These are phyloP conservation scores for Spea multiplicata DNA, from an alignment of 2,113 vertebrate species.

Conservation along the genomic window DNA sequence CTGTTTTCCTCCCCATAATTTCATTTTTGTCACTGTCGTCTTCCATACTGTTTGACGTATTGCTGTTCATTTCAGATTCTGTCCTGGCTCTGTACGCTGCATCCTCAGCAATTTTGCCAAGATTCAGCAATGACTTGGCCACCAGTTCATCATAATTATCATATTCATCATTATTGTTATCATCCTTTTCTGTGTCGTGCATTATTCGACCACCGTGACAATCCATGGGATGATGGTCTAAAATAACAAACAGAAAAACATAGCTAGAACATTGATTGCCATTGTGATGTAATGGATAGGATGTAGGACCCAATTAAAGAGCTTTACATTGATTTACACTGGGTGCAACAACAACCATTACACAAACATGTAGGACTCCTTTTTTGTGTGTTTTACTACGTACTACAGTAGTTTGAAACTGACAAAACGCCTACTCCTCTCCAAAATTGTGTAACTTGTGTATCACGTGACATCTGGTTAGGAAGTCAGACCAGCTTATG, in stretches of 20 bases:
- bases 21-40: slow-evolving; percentile 83
- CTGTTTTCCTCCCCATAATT: slow-evolving; percentile 73
- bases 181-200: slow-evolving; percentile 80
- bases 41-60: slow-evolving; percentile 89
- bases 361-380: too few species aligned
- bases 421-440: too few species aligned
- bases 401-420: too few species aligned
- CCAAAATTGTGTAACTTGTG: too few species aligned
- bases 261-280: slow-evolving; percentile 49
- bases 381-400: too few species aligned
- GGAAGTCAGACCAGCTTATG: too few species aligned
- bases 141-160: slow-evolving; percentile 98
- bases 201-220: slow-evolving; percentile 73
- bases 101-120: slow-evolving; percentile 97
- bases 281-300: slow-evolving; percentile 10
- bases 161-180: slow-evolving; percentile 90
- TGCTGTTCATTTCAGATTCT: slow-evolving; percentile 98
- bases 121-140: slow-evolving; percentile 95
- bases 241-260: slow-evolving; percentile 65
- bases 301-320: slow-evolving; percentile 4
- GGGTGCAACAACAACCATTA: too few species aligned
- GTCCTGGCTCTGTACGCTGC: slow-evolving; percentile 94
- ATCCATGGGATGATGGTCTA: slow-evolving; percentile 85
- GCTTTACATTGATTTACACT: neutral
- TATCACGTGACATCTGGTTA: too few species aligned